Conservation (phyloP, 2,797 vertebrate species). For the Picus viridis region DNA sequence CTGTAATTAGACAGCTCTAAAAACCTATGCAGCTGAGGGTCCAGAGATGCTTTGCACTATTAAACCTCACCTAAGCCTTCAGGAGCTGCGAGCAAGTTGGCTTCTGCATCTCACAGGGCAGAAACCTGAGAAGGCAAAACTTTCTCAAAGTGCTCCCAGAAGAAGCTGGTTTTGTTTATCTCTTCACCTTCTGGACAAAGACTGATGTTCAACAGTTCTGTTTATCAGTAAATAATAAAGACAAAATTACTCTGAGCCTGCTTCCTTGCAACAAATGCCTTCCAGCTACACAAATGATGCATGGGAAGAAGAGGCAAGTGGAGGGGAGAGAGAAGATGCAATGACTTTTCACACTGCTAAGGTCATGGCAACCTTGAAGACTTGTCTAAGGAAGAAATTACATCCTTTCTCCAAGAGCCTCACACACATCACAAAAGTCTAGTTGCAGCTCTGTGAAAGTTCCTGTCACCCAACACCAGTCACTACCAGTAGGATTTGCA, state of each 20-base stretch:
- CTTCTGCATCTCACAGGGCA: background rate
- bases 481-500: background rate
- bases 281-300: background rate
- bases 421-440: background rate
- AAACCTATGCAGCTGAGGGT: background rate
- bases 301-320: background rate
- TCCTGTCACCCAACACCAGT: background rate
- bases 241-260: background rate
- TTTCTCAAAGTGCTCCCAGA: background rate
- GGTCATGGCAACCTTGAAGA: conserved; percentile 17
- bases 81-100: background rate
- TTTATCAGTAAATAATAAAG: background rate
- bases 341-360: background rate
- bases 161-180: background rate
- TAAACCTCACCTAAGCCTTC: background rate
- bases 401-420: background rate
- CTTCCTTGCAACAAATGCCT: background rate
- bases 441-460: background rate
- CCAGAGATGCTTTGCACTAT: background rate
- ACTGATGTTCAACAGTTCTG: background rate
- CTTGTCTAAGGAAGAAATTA: background rate
- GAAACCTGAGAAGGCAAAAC: background rate
- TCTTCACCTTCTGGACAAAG: background rate
- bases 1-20: background rate
- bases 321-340: background rate